A percentile compares a stretch with the other conserved stretches of the same genome.
Conservation (phyloP, 2,888 invertebrate genomes). For the Sepioteuthis lessoniana region DNA sequence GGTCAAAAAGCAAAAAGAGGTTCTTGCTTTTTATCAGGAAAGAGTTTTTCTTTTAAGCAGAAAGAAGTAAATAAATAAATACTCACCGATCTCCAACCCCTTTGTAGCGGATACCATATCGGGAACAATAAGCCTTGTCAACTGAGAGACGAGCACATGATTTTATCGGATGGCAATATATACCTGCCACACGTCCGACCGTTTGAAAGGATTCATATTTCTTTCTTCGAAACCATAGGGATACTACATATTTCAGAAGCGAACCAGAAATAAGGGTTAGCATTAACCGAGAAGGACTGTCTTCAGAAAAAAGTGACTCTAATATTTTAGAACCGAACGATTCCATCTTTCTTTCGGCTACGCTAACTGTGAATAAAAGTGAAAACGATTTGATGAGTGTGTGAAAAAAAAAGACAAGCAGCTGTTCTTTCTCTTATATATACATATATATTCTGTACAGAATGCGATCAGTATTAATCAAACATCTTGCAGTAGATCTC, state of each 20-base stretch:
- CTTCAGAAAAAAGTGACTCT: not conserved
- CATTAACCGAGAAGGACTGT: not conserved
- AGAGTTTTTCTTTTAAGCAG: no score
- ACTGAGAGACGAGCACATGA: slow-evolving; percentile 61
- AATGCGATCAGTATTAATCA: not conserved
- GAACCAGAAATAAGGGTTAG: not conserved
- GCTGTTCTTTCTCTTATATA: not conserved
- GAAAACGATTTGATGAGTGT: not conserved
- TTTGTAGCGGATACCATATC: slow-evolving; percentile 59
- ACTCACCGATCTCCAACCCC: slow-evolving; percentile 64
- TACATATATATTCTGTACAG: not conserved
- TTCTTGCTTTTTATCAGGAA: no score
- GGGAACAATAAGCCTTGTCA: slow-evolving; percentile 59
- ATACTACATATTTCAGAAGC: not conserved
- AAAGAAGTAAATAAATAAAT: no score
- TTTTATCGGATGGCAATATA: slow-evolving; percentile 66
- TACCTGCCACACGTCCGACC: slow-evolving; percentile 63
- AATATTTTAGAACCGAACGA: not conserved
- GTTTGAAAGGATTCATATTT: not conserved
- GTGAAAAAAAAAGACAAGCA: not conserved
- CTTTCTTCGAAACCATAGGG: not conserved
- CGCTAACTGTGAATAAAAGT: not conserved
- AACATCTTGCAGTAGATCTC: not conserved
- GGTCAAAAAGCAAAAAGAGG: no score
- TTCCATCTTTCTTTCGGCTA: not conserved